Evolutionary conservation across 2,113 vertebrate genomes (phyloP), one percentile per base, ranked within the genome.

Genomic region (Salvelinus alpinus): DNA sequence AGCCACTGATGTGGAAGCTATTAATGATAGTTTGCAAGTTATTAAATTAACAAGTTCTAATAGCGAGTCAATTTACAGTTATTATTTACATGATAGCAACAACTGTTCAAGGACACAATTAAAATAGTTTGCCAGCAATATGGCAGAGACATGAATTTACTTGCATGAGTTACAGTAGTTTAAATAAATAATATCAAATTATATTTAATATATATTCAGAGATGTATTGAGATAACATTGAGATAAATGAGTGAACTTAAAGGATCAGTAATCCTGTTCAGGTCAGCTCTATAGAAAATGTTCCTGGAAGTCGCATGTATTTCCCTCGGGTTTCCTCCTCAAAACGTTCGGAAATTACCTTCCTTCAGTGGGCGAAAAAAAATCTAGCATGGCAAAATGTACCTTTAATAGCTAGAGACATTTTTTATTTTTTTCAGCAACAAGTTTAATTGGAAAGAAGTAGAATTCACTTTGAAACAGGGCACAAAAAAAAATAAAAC

Each of bases 361-460:
- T 85, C 87, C 82, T 84, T 85, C 74, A 60, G 79, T 79, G 54
- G 71, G 27, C 3, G 29, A 1, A 64, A 75, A 74, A 82, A 81
- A 85, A 77, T 78, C 74, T 81, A 91, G 90, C 87, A 77, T 88
- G 85, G 91, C 86, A 89, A 90, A 90, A 90, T 90, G 85, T 91
- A 81, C 85, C 90, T 91, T 91, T 91, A 93, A 92, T 89, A 91
- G 91, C 87, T 86, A 91, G 77, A 88, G 91, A 92, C 89, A n/a
- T 90, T 89, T 92, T 92, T 77, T 31, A 0, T 18, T 44, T 54
- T 90, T 85, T 84, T 85, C 85, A 90, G 91, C 94, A 94, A 94
- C 93, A 94, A 94, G 93, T 96, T 94, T 95, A 95, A 96, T 95
- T 95, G 94, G 91, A 95, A 95, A 94, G 88, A 94, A 95, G 79